Percentiles rank a stretch among this genome's conserved stretches.
Evolutionary conservation across 2,888 invertebrate genomes (phyloP).

Genomic region (Drosophila incognita): DNA sequence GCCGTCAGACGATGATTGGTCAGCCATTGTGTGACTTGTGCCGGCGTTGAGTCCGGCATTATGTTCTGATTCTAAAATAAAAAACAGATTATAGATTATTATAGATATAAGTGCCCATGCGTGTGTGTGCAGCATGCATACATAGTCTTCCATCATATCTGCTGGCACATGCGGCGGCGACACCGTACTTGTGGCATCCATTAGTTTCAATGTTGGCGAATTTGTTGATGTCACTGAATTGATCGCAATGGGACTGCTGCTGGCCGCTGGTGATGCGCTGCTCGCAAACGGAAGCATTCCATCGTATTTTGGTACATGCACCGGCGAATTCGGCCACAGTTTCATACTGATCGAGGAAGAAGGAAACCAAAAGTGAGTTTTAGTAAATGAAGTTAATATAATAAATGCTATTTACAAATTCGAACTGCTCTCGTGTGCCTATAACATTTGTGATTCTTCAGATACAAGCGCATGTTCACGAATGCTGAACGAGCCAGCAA

Average conservation of each 20-base stretch:
- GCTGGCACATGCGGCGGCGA: constrained; percentile 82
- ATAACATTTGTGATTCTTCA: constrained; percentile 65
- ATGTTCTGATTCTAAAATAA: constrained; percentile 86
- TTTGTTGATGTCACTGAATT: constrained; percentile 85
- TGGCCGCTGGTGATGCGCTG: constrained; percentile 80
- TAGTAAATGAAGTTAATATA: neutral
- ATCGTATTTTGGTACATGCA: constrained; percentile 85
- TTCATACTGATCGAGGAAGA: constrained; percentile 80
- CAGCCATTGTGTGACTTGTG: constrained; percentile 93
- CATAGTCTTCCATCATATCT: constrained; percentile 84
- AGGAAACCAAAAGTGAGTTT: fast-evolving
- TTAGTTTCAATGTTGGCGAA: constrained; percentile 84
- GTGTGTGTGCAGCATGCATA: constrained; percentile 54
- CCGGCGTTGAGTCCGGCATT: constrained; percentile 88
- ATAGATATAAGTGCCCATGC: no score
- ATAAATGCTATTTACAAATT: constrained; percentile 49
- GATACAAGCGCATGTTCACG: constrained; percentile 75
- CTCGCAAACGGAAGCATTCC: constrained; percentile 82
- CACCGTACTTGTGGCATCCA: constrained; percentile 84
- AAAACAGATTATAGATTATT: neutral
- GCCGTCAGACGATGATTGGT: constrained; percentile 91
- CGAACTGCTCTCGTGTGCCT: constrained; percentile 20
- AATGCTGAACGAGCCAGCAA: constrained; percentile 45
- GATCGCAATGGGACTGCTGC: constrained; percentile 84
- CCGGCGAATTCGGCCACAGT: constrained; percentile 85